Evolutionary conservation across 1,140 invertebrate genomes (phyloP).

Genomic region (Caenorhabditis elegans): DNA sequence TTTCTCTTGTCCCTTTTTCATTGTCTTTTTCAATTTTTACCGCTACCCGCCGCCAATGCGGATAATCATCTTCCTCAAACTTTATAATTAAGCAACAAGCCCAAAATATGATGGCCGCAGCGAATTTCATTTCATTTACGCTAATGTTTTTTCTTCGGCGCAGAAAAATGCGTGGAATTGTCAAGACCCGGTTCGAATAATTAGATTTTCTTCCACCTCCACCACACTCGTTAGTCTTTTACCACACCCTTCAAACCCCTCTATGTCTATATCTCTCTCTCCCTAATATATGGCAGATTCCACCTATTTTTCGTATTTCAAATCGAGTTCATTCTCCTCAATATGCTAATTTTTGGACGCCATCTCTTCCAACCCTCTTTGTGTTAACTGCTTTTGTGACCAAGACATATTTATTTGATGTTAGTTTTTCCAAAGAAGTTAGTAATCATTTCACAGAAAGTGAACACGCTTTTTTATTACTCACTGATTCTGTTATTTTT

Average conservation of each 20-base stretch:
- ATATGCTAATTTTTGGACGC: not conserved
- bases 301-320: not conserved
- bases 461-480: not conserved
- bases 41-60: not conserved
- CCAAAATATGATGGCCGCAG: not conserved
- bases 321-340: not conserved
- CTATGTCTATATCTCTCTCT: not conserved
- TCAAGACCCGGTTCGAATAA: conserved; percentile 25
- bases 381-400: not conserved
- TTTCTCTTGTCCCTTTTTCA: not conserved
- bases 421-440: not conserved
- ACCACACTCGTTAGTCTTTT: not conserved
- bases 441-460: not conserved
- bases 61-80: conserved; percentile 16
- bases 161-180: not conserved
- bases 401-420: not conserved
- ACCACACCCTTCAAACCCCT: not conserved
- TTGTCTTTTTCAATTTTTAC: not conserved
- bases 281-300: not conserved
- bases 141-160: not conserved
- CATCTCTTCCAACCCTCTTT: not conserved
- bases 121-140: not conserved
- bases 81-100: not conserved
- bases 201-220: not conserved
- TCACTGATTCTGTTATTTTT: too few species aligned